phyloP scores from a whole-genome alignment of 2,797 vertebrate genomes.

The Gymnoscopelus microlampas region DNA sequence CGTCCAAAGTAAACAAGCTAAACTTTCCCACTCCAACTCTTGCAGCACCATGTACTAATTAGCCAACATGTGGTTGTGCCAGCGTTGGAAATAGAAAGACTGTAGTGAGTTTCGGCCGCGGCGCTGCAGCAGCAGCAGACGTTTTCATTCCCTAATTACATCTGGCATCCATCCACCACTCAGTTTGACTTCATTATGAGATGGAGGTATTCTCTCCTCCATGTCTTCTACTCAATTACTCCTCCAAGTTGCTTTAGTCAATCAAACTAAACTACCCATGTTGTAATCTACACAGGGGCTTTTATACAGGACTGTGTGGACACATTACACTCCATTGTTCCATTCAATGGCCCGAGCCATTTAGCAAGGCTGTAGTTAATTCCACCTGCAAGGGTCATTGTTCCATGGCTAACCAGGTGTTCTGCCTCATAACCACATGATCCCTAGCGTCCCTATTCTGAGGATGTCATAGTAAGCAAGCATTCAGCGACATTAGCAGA shows the following conservation, averaged over 20 bases:
- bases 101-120: conserved; percentile 68
- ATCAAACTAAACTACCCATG: conserved; percentile 69
- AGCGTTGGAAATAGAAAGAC: conserved; percentile 62
- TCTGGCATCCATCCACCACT: conserved; percentile 76
- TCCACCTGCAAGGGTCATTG: conserved; percentile 53
- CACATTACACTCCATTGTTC: conserved; percentile 64
- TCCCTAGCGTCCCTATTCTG: no score
- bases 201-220: conserved; percentile 76
- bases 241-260: conserved; percentile 65
- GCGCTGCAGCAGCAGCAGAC: conserved; percentile 66
- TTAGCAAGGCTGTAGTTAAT: conserved; percentile 53
- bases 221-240: conserved; percentile 77
- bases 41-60: conserved; percentile 65
- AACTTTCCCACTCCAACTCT: conserved; percentile 47
- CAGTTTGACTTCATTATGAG: conserved; percentile 78
- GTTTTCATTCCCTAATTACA: conserved; percentile 76
- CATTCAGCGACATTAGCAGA: no score
- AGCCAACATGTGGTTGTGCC: conserved; percentile 65
- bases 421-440: conserved; percentile 13
- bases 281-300: conserved; percentile 65
- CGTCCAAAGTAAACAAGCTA: conserved; percentile 30
- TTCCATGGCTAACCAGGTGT: conserved; percentile 45
- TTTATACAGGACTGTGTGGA: conserved; percentile 50
- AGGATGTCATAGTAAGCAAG: no score
- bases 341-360: conserved; percentile 47